Conservation (phyloP, 2,888 invertebrate species). For the Caenorhabditis sulstoni region DNA sequence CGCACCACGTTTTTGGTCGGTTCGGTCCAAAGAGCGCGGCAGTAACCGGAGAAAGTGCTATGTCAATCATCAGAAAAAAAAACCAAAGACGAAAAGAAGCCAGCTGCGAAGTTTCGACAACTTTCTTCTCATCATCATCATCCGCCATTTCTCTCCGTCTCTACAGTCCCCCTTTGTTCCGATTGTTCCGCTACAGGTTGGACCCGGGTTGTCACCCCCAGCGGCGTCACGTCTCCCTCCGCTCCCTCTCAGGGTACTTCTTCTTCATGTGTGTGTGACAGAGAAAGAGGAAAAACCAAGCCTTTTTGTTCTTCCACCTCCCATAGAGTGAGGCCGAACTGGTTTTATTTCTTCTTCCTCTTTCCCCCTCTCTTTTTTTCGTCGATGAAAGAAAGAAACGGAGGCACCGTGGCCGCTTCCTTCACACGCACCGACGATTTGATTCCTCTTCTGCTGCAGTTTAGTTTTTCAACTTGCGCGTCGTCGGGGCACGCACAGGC, state of each 20-base stretch:
- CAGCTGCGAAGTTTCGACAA: background rate
- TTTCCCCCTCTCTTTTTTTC: slow-evolving; percentile 43
- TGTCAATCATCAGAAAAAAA: slow-evolving; percentile 47
- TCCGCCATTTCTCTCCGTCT: slow-evolving; percentile 25
- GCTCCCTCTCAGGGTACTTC: slow-evolving; percentile 31
- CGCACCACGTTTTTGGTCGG: slow-evolving; percentile 7
- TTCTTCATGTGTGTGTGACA: slow-evolving; percentile 24
- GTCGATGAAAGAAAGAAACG: slow-evolving; percentile 53
- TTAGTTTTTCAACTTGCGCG: slow-evolving; percentile 57
- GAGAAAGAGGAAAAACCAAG: slow-evolving; percentile 23
- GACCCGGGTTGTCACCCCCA: background rate
- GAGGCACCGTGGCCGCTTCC: slow-evolving; percentile 24
- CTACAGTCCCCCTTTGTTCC: slow-evolving; percentile 24
- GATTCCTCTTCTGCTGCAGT: slow-evolving; percentile 19
- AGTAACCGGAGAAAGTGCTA: slow-evolving; percentile 45
- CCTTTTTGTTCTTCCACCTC: slow-evolving; percentile 25
- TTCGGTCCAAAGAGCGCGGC: slow-evolving; percentile 34
- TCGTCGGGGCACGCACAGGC: background rate
- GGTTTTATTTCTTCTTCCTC: slow-evolving; percentile 49
- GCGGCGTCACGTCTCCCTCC: background rate
- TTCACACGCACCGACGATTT: slow-evolving; percentile 53
- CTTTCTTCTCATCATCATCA: background rate
- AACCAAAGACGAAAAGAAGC: slow-evolving; percentile 18
- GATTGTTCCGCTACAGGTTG: slow-evolving; percentile 3
- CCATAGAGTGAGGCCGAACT: slow-evolving; percentile 51